Evolutionary conservation across 2,888 invertebrate species (phyloP).

Genomic region (Napeogenes inachia): DNA sequence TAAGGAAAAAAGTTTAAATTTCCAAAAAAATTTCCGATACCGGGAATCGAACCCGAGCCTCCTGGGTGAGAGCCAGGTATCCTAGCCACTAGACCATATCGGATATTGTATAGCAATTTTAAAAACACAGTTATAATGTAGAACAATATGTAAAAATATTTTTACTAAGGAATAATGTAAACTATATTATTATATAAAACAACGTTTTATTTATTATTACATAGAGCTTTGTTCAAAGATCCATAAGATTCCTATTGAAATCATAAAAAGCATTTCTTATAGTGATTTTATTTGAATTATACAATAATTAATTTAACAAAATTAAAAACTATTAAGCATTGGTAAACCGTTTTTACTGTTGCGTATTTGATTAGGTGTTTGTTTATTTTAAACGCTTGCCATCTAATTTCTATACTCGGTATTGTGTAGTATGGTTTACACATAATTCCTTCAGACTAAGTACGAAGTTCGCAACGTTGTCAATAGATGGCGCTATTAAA

Average conservation of each 20-base stretch:
- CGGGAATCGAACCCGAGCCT: conserved; percentile 85
- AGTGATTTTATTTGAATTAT: no score
- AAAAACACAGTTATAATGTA: not conserved
- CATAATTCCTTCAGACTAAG: not conserved
- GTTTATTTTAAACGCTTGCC: not conserved
- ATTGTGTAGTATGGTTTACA: not conserved
- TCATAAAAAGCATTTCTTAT: no score
- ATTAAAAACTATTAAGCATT: no score
- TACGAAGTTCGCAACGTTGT: not conserved
- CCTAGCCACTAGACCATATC: conserved; percentile 82
- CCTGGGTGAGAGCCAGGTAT: conserved; percentile 84
- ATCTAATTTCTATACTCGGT: not conserved
- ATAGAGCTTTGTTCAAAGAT: no score
- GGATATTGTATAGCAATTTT: conserved; percentile 38
- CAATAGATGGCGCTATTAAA: not conserved
- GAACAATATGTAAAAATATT: no score
- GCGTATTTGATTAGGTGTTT: not conserved
- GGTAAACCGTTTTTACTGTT: not conserved
- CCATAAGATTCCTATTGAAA: no score
- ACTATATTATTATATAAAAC: no score
- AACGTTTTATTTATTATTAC: no score
- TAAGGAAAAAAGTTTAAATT: not conserved
- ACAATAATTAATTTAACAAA: no score
- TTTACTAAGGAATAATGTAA: no score
- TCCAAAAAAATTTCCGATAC: conserved; percentile 68